Evolutionary conservation across 2,113 vertebrate species (phyloP).

Genomic region (Oceanites oceanicus): DNA sequence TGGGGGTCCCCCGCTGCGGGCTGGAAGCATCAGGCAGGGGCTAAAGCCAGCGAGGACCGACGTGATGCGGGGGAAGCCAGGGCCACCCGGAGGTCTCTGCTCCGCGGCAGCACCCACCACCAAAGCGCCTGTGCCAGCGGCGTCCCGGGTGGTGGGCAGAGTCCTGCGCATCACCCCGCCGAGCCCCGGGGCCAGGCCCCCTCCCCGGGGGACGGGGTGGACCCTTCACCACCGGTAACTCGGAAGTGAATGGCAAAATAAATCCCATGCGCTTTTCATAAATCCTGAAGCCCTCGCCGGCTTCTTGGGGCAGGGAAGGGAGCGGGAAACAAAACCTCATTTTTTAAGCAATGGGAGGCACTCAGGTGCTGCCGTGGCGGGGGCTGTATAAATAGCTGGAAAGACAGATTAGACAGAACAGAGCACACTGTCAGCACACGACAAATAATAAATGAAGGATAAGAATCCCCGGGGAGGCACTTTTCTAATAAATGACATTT

Average conservation of each 20-base stretch:
- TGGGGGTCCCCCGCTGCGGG: accelerated
- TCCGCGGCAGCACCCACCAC: background rate
- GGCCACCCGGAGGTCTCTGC: background rate
- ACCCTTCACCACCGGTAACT: accelerated
- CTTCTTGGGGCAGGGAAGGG: background rate
- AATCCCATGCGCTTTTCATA: accelerated
- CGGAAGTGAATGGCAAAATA: background rate
- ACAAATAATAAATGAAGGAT: background rate
- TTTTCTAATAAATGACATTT: slow-evolving; percentile 10
- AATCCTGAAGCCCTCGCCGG: accelerated
- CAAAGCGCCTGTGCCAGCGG: background rate
- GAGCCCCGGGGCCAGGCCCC: background rate
- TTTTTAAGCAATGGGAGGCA: background rate
- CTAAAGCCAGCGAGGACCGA: background rate
- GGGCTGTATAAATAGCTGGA: background rate
- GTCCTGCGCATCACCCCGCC: background rate
- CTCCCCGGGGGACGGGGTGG: accelerated
- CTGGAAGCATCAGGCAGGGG: background rate
- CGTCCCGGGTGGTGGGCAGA: accelerated
- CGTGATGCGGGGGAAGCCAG: accelerated
- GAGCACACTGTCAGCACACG: background rate
- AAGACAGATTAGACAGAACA: background rate
- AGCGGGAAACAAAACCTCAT: background rate
- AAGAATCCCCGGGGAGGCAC: background rate
- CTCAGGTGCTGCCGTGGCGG: background rate